Base-by-base conservation (phyloP, 1,140 invertebrate species). In the Drosophila repletoides region DNA sequence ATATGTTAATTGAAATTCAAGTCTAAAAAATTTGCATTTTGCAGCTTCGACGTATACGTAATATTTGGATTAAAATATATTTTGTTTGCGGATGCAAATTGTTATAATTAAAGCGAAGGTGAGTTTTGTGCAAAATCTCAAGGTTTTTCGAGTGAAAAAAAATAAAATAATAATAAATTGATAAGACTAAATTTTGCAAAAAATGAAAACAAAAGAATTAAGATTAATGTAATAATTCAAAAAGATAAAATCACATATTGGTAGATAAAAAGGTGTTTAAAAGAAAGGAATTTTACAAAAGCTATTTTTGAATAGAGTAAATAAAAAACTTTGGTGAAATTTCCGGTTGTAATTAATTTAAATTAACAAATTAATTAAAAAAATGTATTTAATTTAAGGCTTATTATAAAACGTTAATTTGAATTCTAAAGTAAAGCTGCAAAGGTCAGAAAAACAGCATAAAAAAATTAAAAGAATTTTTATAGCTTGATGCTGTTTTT, bases 41-140 rank as follows among this genome's bases (percentile, higher is more conserved):
- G 43, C 65, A 63, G 69, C 51, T 49, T 15, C 40, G 29, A 48
- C 67, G 40, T 26, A 45, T 66, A 53, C 41, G 28, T 10, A 28
- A 67, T 28, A 15, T 68, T 61, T 72, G 65, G 69, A 68, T 68
- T 52, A 60, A 63, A 45, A 53, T 31, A 34, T 31, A 22, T 67
- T 41, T 55, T 48, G 10, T 38, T 60, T 52, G 48, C 63, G 45
- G 34, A 60, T 60, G 22, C 28, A 21, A 41, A 34, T 21, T 28
- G 2, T 34, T 63, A 40, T 38, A 45, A 66, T 10, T 46, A 12
- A 53, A 67, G 34, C 41, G 22, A 71, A 71, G 68, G 68, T 71
- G 48, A 71, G 68, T 40, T 46, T 63, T 24, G 1, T 31, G 40
- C 17, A 17, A 10, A 9, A 5, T 26, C 5, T 36, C 19, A 43